Conservation (phyloP, 2,113 vertebrate species). For the Dinomys branickii region DNA sequence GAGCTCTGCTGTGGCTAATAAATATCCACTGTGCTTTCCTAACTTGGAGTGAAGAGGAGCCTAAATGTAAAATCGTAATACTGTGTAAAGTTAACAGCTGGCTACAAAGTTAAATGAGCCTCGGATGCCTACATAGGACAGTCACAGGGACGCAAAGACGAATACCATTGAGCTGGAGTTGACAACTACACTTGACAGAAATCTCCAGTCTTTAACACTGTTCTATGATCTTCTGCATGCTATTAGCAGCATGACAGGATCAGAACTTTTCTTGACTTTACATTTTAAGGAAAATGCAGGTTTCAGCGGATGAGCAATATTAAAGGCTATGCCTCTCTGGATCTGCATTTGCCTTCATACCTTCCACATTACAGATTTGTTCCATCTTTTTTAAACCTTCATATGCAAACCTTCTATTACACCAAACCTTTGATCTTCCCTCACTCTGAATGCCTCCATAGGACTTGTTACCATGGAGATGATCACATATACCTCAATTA, state of each 20-base stretch:
- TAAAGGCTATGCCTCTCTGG: background rate
- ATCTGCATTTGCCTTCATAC: background rate
- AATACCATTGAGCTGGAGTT: background rate
- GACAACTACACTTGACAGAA: background rate
- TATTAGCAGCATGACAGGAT: background rate
- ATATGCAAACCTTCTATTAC: conserved; percentile 65
- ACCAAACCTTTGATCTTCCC: conserved; percentile 64
- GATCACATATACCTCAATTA: conserved; percentile 59
- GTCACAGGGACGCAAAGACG: background rate
- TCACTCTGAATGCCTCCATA: conserved; percentile 25
- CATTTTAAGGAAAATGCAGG: conserved; percentile 41
- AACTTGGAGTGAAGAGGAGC: background rate
- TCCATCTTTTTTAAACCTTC: conserved; percentile 37
- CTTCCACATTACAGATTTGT: conserved; percentile 18
- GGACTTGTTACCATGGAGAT: conserved; percentile 74
- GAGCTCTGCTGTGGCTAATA: background rate
- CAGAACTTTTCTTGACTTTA: background rate
- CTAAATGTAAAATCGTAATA: background rate
- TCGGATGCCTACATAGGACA: background rate
- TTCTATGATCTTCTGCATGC: background rate
- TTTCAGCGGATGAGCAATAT: background rate
- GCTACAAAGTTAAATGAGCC: background rate
- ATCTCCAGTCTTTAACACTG: background rate
- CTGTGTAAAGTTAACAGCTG: background rate
- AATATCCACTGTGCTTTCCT: conserved; percentile 28